phyloP scores from a whole-genome alignment of 2,888 invertebrate genomes.

The Caprella mutica region DNA sequence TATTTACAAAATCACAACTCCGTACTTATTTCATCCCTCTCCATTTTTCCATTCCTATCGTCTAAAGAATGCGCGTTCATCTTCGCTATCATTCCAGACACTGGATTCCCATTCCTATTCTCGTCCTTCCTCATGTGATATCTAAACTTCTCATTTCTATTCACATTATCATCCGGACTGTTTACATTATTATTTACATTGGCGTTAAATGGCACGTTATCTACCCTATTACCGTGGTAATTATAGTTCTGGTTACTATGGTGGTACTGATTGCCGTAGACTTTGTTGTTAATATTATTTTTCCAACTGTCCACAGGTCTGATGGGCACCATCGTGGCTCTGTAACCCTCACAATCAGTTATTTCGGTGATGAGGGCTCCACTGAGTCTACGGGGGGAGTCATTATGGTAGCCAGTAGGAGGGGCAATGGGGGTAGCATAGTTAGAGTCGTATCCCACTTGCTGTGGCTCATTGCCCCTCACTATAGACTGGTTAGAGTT shows the following conservation, averaged over 20 bases:
- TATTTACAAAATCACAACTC: slow-evolving; percentile 13
- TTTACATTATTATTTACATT: background rate
- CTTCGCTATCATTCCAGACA: background rate
- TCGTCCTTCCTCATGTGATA: background rate
- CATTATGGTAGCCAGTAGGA: background rate
- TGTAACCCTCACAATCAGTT: slow-evolving; percentile 3
- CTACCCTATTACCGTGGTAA: background rate
- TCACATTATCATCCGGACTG: too few species aligned
- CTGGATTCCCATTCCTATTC: background rate
- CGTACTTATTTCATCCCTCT: slow-evolving; percentile 14
- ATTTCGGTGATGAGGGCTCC: slow-evolving; percentile 1
- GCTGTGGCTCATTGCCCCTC: slow-evolving; percentile 1
- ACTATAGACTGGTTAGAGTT: background rate
- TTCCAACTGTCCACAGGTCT: background rate
- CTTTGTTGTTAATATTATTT: background rate
- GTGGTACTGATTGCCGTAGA: background rate
- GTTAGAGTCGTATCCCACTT: too few species aligned
- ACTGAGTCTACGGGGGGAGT: background rate
- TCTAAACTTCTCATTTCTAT: background rate
- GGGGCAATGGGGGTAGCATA: too few species aligned
- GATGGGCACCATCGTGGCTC: background rate
- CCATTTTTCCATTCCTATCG: background rate
- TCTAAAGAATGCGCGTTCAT: background rate
- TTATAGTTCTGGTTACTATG: too few species aligned
- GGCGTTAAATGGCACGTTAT: background rate